A percentile compares a stretch with the other conserved stretches of the same genome.
These are phyloP conservation scores for Nineta flava DNA, from an alignment of 2,888 invertebrate species.

Conservation along the genomic window DNA sequence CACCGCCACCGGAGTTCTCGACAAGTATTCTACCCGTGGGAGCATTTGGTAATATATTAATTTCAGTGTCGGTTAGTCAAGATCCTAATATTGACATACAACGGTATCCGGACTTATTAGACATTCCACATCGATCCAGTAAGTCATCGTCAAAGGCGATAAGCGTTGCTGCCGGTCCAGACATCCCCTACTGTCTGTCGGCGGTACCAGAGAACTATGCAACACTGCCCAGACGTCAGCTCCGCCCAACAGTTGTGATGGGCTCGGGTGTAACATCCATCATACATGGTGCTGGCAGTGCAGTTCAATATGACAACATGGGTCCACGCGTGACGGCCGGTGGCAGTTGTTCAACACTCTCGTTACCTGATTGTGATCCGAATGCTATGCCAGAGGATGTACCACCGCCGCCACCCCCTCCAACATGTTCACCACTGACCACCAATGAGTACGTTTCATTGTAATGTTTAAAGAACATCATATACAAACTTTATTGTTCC, in stretches of 20 bases:
- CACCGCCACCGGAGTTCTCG: conserved; percentile 44
- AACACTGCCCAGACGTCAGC: conserved; percentile 29
- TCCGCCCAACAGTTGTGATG: conserved; percentile 8
- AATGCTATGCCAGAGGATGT: conserved; percentile 22
- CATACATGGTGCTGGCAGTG: neutral
- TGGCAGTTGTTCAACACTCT: conserved; percentile 56
- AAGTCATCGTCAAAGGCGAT: conserved; percentile 26
- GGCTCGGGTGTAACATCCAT: conserved; percentile 29
- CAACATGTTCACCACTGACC: conserved; percentile 34
- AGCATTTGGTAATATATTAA: conserved; percentile 63
- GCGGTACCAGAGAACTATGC: conserved; percentile 26
- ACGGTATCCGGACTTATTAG: conserved; percentile 67
- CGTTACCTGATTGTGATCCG: conserved; percentile 49
- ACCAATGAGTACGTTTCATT: conserved; percentile 41
- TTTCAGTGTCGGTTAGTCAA: conserved; percentile 64
- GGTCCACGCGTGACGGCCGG: conserved; percentile 78
- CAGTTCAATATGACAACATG: conserved; percentile 74
- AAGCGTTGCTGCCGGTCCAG: conserved; percentile 24
- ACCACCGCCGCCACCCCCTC: conserved; percentile 39
- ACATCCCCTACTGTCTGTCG: conserved; percentile 18
- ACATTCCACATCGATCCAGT: conserved; percentile 41
- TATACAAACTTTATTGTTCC: neutral
- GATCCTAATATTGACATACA: conserved; percentile 45
- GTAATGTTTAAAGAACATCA: conserved; percentile 17
- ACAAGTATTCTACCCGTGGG: conserved; percentile 34